Evolutionary conservation across 2,888 invertebrate genomes (phyloP), one percentile per base, ranked within the genome.

Genomic region (Buathra laborator): DNA sequence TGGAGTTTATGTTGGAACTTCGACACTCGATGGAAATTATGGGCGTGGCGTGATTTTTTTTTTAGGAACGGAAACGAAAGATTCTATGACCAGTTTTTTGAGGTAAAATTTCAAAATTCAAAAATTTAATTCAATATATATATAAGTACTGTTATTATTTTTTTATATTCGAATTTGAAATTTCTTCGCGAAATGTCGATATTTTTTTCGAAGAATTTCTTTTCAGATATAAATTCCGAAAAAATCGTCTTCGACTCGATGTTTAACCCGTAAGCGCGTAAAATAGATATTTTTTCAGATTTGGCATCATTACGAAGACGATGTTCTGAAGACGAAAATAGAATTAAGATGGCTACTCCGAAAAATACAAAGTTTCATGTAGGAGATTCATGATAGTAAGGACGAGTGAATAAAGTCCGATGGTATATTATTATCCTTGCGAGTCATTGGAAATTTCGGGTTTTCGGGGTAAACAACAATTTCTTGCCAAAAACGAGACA

Each of bases 401-500:
- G 19, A 19, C 3, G 56, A 24, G 24, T 1, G 24, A 56, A 56
- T 3, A 56, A 56, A 16, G 24, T 67, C 14, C 9, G 37, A 19
- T 67, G 10, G 9, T 44, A 44, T 37, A 37, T 67, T 67, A 67
- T 37, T 32, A 46, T 48, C 12, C 19, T 16, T 29, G 51, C 48
- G 51, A 32, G 48, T 70, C 24, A 48, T 70, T 12, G 56, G 56
- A 56, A 10, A 53, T 16, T 16, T 53, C 7, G 48, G 3, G 32
- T 70, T 53, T 70, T 51, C 32, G 16, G 32, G 1, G 16, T 51
- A 70, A 70, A 70, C 70, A 70, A 51, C 14, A 16, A 70, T 51
- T 70, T 12, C n/a, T 4, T 24, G 44, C 24, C 24, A 16, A 24
- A 46, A 19, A 68, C 24, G 9, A 14, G 24, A 29, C 46, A 44